phyloP scores from a whole-genome alignment of 2,113 vertebrate species.

The Circaetus cinerascens region DNA sequence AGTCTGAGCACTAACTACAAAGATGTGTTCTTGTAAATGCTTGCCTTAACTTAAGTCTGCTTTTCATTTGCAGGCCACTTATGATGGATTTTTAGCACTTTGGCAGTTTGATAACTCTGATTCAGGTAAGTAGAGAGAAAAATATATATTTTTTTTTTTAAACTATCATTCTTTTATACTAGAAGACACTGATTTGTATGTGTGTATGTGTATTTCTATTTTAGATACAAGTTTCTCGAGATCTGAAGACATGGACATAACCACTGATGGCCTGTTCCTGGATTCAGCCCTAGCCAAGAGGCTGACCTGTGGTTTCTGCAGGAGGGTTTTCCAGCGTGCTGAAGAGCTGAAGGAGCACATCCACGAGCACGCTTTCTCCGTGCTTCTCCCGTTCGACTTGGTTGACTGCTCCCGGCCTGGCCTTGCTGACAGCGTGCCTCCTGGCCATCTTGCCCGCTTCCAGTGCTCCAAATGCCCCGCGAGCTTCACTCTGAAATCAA shows the following conservation, averaged over 20 bases:
- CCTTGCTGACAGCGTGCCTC: background rate
- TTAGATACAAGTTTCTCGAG: background rate
- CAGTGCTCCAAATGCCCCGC: conserved; percentile 78
- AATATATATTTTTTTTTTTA: rapidly evolving
- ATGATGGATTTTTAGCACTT: background rate
- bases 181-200: background rate
- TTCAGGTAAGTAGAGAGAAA: conserved; percentile 24
- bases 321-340: conserved; percentile 75
- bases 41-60: background rate
- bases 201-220: background rate
- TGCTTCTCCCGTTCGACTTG: conserved; percentile 71
- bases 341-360: conserved; percentile 78
- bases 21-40: background rate
- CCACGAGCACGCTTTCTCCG: conserved; percentile 69
- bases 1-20: background rate
- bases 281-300: conserved; percentile 57
- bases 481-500: conserved; percentile 84
- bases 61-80: conserved; percentile 23
- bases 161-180: rapidly evolving
- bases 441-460: conserved; percentile 67
- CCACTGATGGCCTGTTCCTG: conserved; percentile 43
- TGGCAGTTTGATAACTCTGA: conserved; percentile 40
- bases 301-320: conserved; percentile 78
- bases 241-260: background rate
- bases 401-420: background rate